Evolutionary conservation across 2,113 vertebrate genomes (phyloP).

Genomic region (Sarotherodon lohbergeri): DNA sequence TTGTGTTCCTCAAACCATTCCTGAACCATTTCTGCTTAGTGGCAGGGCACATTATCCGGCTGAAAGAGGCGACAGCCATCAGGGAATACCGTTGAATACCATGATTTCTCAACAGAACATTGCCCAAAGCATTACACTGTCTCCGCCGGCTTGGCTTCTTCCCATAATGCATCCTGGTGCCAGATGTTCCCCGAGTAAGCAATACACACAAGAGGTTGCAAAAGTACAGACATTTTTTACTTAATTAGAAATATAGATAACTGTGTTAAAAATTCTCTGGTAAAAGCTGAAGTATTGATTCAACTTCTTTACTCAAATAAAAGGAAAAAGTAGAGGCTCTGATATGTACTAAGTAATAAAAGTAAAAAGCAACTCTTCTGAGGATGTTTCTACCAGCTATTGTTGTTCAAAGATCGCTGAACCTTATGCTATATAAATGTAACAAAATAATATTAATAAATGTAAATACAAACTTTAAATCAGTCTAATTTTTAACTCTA

Average conservation of each 20-base stretch:
- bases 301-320: neutral
- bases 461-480: neutral
- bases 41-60: neutral
- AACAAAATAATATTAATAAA: neutral
- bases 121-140: neutral
- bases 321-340: neutral
- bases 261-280: neutral
- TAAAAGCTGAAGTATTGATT: neutral
- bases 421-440: neutral
- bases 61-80: neutral
- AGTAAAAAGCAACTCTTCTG: neutral
- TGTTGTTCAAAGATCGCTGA: neutral
- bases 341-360: neutral
- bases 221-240: neutral
- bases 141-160: neutral
- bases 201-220: neutral
- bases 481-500: neutral
- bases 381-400: neutral
- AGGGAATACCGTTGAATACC: neutral
- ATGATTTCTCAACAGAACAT: neutral
- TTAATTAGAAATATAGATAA: neutral
- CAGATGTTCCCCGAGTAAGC: neutral
- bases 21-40: neutral
- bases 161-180: neutral
- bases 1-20: neutral